These are phyloP conservation scores for Sarcophilus harrisii DNA, from an alignment of 2,797 vertebrate species.

Conservation along the genomic window DNA sequence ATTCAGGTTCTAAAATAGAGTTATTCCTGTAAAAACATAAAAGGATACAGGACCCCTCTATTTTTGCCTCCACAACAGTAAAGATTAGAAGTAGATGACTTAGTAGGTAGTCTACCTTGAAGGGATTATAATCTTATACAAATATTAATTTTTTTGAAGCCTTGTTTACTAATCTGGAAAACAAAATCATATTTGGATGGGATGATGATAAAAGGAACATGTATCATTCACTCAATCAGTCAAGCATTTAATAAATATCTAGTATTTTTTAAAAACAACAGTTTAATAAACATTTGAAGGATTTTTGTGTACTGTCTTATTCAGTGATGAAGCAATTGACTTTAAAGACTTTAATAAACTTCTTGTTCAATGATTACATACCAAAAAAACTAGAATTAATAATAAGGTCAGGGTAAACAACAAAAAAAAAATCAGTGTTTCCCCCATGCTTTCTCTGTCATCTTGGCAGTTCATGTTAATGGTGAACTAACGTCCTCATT, in stretches of 20 bases:
- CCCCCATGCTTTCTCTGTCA: slow-evolving; percentile 58
- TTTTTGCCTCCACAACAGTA: background rate
- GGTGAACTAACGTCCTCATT: slow-evolving; percentile 69
- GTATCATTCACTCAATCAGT: background rate
- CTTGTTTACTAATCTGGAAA: slow-evolving; percentile 33
- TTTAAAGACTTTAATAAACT: slow-evolving; percentile 55
- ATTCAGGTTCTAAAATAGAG: background rate
- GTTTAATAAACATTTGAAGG: background rate
- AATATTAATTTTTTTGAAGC: background rate
- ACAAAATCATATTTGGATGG: slow-evolving; percentile 24
- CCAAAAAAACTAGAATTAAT: slow-evolving; percentile 1
- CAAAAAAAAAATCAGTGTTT: slow-evolving; percentile 51
- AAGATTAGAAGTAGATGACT: background rate
- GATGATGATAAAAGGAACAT: background rate
- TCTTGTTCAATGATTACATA: slow-evolving; percentile 41
- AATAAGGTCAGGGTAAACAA: slow-evolving; percentile 49
- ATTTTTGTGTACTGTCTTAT: slow-evolving; percentile 29
- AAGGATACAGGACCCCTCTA: background rate
- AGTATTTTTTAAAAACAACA: background rate
- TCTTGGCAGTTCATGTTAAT: slow-evolving; percentile 65
- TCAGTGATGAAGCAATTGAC: slow-evolving; percentile 19
- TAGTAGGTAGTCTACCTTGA: background rate
- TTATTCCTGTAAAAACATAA: background rate
- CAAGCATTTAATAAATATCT: background rate
- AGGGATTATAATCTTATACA: background rate